Base-by-base conservation (phyloP, 2,113 vertebrate species). In the Alethe diademata region DNA sequence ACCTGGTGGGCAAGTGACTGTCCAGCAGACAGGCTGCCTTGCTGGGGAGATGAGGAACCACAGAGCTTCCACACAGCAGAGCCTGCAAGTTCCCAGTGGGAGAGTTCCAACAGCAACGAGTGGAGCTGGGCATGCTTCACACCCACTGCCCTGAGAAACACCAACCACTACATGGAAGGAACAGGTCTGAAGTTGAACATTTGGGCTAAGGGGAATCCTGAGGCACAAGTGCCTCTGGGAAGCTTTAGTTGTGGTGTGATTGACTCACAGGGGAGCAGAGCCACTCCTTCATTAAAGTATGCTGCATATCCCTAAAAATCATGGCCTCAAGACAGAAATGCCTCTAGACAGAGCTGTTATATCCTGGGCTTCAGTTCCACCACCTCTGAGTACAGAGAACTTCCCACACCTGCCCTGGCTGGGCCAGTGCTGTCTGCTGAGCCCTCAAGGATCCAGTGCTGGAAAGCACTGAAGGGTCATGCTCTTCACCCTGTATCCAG, bases 21-120 rank as follows among this genome's bases (percentile, higher is more conserved):
- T 23, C 64, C 51, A 66, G 20, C 22, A 80, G 69, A 15, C 28
- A 69, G 15, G n/a, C 48, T 64, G 35, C 33, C 36, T 45, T 57
- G 31, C 1, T 2, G 4, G 35, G 45, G 24, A 72, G 36, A 40
- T 10, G 31, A 75, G 43, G 35, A 91, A 60, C 61, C 61, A 28
- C 12, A 58, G 38, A 24, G 7, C 50, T 78, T 24, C 47, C 5
- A 3, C 60, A 15, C 4, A 13, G 45, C 71, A 70, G 28, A 0
- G 2, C 43, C 35, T 26, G 22, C 0, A 0, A 13, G 33, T 4
- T 88, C 58, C 50, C 57, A 38, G 2, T 11, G 43, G 35, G 9
- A 90, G 47, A 79, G 71, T 36, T 83, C 86, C 70, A 71, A 22
- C 38, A 67, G 50, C 57, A 50, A 0, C 0, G 60, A n/a, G 33